These are phyloP conservation scores for Ophion slaviceki DNA, from an alignment of 2,888 invertebrate genomes.

Conservation along the genomic window DNA sequence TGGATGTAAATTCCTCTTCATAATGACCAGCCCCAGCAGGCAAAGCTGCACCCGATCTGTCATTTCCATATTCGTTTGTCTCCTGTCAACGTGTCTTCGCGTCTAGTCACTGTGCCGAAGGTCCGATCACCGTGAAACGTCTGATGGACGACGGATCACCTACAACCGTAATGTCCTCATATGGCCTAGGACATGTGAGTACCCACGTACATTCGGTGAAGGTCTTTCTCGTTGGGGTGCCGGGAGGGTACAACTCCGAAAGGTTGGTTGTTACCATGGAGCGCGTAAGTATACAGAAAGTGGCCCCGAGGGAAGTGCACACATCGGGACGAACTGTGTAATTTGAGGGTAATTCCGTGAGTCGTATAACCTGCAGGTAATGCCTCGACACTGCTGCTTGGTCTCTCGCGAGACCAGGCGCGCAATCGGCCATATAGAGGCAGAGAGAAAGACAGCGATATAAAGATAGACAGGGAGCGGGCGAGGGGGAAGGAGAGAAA, in stretches of 20 bases:
- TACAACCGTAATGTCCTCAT: constrained; percentile 22
- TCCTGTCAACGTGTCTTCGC: not conserved
- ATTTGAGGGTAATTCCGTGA: constrained; percentile 80
- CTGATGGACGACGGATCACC: not conserved
- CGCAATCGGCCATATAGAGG: constrained; percentile 73
- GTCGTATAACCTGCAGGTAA: constrained; percentile 79
- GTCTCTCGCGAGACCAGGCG: constrained; percentile 57
- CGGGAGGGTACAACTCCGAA: constrained; percentile 13
- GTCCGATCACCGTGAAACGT: constrained; percentile 1
- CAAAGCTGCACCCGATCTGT: not conserved
- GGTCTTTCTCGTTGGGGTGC: constrained; percentile 16
- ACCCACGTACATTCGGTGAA: constrained; percentile 23
- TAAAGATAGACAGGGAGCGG: constrained; percentile 64
- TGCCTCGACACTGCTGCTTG: constrained; percentile 66
- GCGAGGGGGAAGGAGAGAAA: constrained; percentile 59
- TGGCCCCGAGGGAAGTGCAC: constrained; percentile 74
- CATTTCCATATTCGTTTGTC: not conserved
- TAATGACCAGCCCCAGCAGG: not conserved
- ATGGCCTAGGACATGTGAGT: not conserved
- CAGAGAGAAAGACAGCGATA: constrained; percentile 64
- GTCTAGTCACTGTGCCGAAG: not conserved
- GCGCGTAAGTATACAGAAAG: constrained; percentile 74
- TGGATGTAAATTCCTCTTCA: not conserved
- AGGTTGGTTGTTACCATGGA: constrained; percentile 73
- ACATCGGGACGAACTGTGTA: constrained; percentile 79